These are phyloP conservation scores for Parnassius smintheus DNA, from an alignment of 2,888 invertebrate species.

Conservation along the genomic window DNA sequence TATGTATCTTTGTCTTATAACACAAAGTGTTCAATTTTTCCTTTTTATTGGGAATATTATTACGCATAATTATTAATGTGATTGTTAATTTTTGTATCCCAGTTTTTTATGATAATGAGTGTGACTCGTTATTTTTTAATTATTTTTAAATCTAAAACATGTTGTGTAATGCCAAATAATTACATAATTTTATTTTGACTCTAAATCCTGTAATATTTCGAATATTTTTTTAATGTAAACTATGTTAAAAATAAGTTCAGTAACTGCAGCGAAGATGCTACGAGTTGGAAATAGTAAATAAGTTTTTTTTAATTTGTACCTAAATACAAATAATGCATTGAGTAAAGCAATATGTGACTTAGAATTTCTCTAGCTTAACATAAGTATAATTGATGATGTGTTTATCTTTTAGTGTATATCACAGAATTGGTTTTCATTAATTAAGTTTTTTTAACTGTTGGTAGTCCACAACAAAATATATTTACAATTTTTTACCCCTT, in stretches of 20 bases:
- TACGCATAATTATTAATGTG: conserved; percentile 50
- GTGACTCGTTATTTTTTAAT: conserved; percentile 64
- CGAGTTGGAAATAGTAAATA: conserved; percentile 34
- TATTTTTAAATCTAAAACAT: conserved; percentile 55
- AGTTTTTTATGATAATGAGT: conserved; percentile 62
- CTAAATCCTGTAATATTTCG: conserved; percentile 64
- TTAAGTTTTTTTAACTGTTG: too few species aligned
- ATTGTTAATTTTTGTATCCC: conserved; percentile 55
- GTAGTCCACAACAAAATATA: too few species aligned
- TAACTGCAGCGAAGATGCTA: conserved; percentile 56
- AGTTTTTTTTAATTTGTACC: too few species aligned
- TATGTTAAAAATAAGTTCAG: conserved; percentile 51
- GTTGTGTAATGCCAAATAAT: conserved; percentile 78
- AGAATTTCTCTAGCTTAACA: too few species aligned
- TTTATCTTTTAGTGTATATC: too few species aligned
- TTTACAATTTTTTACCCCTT: too few species aligned
- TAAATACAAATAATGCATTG: too few species aligned
- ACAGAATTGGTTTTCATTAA: too few species aligned
- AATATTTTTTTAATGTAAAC: conserved; percentile 58
- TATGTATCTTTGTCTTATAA: conserved; percentile 51
- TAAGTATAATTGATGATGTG: too few species aligned
- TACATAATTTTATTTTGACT: conserved; percentile 64
- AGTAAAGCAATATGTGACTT: too few species aligned
- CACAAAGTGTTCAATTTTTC: conserved; percentile 71
- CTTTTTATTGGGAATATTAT: conserved; percentile 50